Percentiles rank a stretch among this genome's conserved stretches.
phyloP scores from a whole-genome alignment of 2,888 invertebrate species.

The Chrysodeixis includens region DNA sequence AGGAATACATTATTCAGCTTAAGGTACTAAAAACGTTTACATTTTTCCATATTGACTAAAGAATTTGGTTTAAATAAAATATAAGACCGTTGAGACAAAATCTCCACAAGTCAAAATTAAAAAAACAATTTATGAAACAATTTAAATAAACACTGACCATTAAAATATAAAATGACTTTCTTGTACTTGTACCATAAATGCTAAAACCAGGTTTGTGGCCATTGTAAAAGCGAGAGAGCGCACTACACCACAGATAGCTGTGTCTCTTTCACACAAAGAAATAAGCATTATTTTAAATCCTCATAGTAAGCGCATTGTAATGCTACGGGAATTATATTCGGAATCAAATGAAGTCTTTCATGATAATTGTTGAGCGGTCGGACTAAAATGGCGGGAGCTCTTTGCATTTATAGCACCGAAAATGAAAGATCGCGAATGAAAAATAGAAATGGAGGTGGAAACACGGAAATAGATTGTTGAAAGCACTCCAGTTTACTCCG shows the following conservation, averaged over 20 bases:
- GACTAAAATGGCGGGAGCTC: conserved; percentile 7
- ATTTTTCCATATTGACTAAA: too few species aligned
- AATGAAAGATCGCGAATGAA: conserved; percentile 22
- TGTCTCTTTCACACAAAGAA: too few species aligned
- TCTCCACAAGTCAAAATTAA: not conserved
- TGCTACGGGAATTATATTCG: not conserved
- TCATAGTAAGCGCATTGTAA: not conserved
- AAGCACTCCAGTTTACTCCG: not conserved
- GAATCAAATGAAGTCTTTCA: conserved; percentile 5
- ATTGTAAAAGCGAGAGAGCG: too few species aligned
- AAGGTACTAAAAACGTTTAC: too few species aligned
- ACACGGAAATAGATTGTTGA: conserved; percentile 4
- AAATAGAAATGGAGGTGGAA: conserved; percentile 12
- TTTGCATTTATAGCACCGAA: conserved; percentile 24
- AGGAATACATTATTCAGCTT: too few species aligned
- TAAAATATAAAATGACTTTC: not conserved
- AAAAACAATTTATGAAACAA: not conserved
- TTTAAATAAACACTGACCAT: not conserved
- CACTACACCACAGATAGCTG: too few species aligned
- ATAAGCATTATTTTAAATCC: too few species aligned
- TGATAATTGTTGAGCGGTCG: conserved; percentile 13
- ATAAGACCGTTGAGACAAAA: too few species aligned
- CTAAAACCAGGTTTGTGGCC: too few species aligned
- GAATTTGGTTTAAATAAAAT: too few species aligned
- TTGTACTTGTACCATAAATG: not conserved